These are phyloP conservation scores for Chelmon rostratus DNA, from an alignment of 2,797 vertebrate species.

Conservation along the genomic window DNA sequence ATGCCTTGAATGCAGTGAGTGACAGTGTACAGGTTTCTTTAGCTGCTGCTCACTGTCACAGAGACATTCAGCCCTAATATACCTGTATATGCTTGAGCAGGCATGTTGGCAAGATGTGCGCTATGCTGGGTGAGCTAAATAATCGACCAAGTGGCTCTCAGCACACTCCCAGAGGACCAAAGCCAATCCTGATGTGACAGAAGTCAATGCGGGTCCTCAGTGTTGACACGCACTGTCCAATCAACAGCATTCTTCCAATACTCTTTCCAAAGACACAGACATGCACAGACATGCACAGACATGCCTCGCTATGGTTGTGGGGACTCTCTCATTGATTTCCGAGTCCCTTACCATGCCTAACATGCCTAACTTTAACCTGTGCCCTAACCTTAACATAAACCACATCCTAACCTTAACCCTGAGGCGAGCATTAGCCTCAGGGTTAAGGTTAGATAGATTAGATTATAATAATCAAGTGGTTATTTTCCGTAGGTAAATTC, in stretches of 20 bases:
- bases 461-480: neutral
- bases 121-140: constrained; percentile 39
- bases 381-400: neutral
- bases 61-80: constrained; percentile 33
- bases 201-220: constrained; percentile 60
- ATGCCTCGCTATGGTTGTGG: neutral
- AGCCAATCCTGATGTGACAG: constrained; percentile 62
- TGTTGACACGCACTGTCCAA: constrained; percentile 59
- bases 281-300: neutral
- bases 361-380: neutral
- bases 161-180: constrained; percentile 41
- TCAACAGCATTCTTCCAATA: constrained; percentile 27
- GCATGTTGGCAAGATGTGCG: constrained; percentile 32
- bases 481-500: neutral
- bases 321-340: constrained; percentile 28
- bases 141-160: constrained; percentile 59
- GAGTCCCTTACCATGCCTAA: neutral
- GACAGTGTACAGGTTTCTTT: constrained; percentile 18
- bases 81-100: constrained; percentile 32
- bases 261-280: constrained; percentile 20
- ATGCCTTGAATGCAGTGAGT: constrained; percentile 43
- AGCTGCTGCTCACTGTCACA: constrained; percentile 28
- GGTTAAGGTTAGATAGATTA: neutral
- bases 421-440: neutral
- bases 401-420: neutral